These are phyloP conservation scores for Spisula subtruncata DNA, from an alignment of 2,888 invertebrate genomes.

Conservation along the genomic window DNA sequence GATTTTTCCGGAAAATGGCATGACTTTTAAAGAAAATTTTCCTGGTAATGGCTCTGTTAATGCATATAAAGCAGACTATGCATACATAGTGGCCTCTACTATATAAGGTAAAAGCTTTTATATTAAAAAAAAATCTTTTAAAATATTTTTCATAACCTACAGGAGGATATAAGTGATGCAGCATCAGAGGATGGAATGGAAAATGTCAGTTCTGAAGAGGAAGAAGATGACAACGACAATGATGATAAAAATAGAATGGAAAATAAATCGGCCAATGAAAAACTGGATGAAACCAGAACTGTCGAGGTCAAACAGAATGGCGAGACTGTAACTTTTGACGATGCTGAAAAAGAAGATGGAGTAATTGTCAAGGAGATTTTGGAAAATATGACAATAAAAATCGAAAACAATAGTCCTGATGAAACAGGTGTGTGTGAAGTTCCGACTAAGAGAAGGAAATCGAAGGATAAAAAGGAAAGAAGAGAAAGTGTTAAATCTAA, in stretches of 20 bases:
- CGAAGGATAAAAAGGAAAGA: slow-evolving; percentile 51
- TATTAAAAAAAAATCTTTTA: no score
- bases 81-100: no score
- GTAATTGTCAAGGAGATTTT: slow-evolving; percentile 61
- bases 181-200: slow-evolving; percentile 47
- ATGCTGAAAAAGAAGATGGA: slow-evolving; percentile 59
- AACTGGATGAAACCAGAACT: slow-evolving; percentile 35
- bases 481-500: slow-evolving; percentile 48
- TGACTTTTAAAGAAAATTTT: not conserved
- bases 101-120: no score
- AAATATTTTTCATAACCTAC: not conserved
- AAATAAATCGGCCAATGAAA: not conserved
- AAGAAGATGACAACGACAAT: slow-evolving; percentile 62
- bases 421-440: slow-evolving; percentile 26
- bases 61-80: no score
- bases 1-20: not conserved
- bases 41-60: not conserved
- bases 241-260: not conserved
- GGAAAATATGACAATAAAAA: slow-evolving; percentile 65
- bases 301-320: slow-evolving; percentile 61
- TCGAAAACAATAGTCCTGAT: slow-evolving; percentile 47
- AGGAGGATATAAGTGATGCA: slow-evolving; percentile 46
- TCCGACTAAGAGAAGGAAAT: slow-evolving; percentile 28
- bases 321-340: slow-evolving; percentile 58
- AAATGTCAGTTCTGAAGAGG: slow-evolving; percentile 55